phyloP scores from a whole-genome alignment of 2,113 vertebrate species.

The Cebidichthys violaceus region DNA sequence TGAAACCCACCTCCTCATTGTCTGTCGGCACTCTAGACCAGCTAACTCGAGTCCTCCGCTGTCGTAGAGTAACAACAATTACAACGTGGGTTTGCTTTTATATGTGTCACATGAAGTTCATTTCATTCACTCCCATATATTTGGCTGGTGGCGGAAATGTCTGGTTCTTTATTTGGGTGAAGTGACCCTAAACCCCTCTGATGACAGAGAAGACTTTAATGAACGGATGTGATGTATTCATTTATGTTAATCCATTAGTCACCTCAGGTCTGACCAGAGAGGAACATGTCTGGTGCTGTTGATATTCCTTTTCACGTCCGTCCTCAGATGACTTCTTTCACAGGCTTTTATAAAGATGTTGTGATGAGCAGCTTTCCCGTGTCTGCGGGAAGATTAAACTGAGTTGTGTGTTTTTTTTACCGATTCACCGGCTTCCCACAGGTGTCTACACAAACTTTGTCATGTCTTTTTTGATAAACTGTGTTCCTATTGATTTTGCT shows the following conservation, averaged over 20 bases:
- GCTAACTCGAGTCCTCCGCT: neutral
- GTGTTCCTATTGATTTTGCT: slow-evolving; percentile 36
- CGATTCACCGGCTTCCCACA: slow-evolving; percentile 10
- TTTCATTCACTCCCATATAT: neutral
- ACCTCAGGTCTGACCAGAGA: neutral
- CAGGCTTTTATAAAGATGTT: neutral
- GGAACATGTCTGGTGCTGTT: neutral
- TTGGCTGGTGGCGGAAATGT: neutral
- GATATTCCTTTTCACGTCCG: neutral
- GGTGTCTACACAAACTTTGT: slow-evolving; percentile 8
- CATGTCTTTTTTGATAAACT: slow-evolving; percentile 36
- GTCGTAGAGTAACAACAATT: neutral
- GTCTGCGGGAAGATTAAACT: slow-evolving; percentile 17
- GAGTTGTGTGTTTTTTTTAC: slow-evolving; percentile 15
- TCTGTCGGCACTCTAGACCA: neutral
- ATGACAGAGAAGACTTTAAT: neutral
- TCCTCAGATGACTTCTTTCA: neutral
- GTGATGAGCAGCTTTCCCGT: neutral
- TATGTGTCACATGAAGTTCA: neutral
- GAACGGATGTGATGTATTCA: neutral
- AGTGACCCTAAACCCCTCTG: neutral
- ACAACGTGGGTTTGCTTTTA: too few species aligned
- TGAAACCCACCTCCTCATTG: neutral
- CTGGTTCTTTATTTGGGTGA: neutral
- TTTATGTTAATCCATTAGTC: neutral